phyloP scores from a whole-genome alignment of 2,888 invertebrate genomes.

The Apamea crenata region DNA sequence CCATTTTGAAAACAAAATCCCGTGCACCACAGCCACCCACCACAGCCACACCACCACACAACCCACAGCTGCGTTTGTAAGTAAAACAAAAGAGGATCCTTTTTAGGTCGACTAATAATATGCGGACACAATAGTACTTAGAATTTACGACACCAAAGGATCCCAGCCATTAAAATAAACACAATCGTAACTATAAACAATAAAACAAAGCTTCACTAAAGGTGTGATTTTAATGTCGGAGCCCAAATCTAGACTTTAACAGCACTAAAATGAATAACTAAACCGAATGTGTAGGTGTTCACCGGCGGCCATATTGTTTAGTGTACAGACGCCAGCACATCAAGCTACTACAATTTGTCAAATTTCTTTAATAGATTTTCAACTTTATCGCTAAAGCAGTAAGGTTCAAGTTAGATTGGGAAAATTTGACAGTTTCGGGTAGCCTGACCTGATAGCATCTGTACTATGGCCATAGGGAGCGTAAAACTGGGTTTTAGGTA shows the following conservation, averaged over 20 bases:
- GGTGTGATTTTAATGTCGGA: constrained; percentile 40
- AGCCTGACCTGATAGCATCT: too few species aligned
- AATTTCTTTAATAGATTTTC: too few species aligned
- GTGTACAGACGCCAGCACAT: constrained; percentile 9
- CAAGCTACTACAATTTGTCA: too few species aligned
- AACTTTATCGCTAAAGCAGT: too few species aligned
- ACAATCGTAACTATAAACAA: constrained; percentile 35
- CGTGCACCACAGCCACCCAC: too few species aligned
- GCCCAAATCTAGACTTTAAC: constrained; percentile 32
- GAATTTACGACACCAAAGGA: constrained; percentile 28
- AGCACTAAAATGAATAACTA: constrained; percentile 51
- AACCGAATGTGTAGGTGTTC: constrained; percentile 34
- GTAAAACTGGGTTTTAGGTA: constrained; percentile 43
- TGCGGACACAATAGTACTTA: constrained; percentile 19
- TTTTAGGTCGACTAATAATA: too few species aligned
- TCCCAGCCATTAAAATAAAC: constrained; percentile 39
- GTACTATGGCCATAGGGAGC: constrained; percentile 38
- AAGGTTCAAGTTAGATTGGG: too few species aligned
- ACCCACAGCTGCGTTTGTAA: too few species aligned
- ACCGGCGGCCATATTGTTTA: constrained; percentile 55
- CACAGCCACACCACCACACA: too few species aligned
- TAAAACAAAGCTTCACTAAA: constrained; percentile 26
- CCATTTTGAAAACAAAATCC: too few species aligned
- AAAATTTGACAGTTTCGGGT: too few species aligned
- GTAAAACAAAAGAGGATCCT: too few species aligned